Conservation (phyloP, 2,888 invertebrate species). For the Dioctria linearis region DNA sequence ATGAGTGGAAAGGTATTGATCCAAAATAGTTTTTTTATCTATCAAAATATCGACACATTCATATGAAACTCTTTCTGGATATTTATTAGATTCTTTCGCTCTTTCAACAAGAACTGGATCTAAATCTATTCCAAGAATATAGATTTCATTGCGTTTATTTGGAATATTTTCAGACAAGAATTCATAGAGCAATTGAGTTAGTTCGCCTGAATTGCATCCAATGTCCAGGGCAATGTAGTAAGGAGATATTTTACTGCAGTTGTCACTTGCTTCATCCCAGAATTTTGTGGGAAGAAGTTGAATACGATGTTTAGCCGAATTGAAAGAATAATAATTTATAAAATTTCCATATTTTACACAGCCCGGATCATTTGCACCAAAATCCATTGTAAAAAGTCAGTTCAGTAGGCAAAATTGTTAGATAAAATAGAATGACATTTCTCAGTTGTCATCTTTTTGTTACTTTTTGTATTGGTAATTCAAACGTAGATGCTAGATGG, state of each 20-base stretch:
- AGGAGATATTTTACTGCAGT: constrained; percentile 58
- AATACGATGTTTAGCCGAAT: constrained; percentile 79
- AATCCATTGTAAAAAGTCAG: constrained; percentile 61
- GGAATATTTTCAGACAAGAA: constrained; percentile 69
- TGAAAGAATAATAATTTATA: constrained; percentile 89
- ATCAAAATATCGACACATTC: constrained; percentile 76
- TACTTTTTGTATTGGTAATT: too few relatives aligned
- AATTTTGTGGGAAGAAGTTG: constrained; percentile 73
- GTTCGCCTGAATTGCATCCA: constrained; percentile 83
- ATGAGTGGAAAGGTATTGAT: constrained; percentile 71
- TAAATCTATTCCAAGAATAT: constrained; percentile 80
- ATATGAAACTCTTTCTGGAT: constrained; percentile 72
- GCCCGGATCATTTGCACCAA: constrained; percentile 77
- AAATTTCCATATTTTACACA: constrained; percentile 87
- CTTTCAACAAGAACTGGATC: constrained; percentile 80
- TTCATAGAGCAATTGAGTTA: constrained; percentile 76
- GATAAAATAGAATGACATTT: too few relatives aligned
- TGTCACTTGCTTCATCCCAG: constrained; percentile 63
- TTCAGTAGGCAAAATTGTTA: too few relatives aligned
- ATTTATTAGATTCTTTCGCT: constrained; percentile 74
- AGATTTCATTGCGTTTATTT: constrained; percentile 57
- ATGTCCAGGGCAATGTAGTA: constrained; percentile 73
- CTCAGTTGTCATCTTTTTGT: too few relatives aligned
- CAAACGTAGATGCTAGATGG: too few relatives aligned
- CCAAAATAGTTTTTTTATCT: constrained; percentile 68